Conservation (phyloP, 2,797 vertebrate species). For the Lepus oiostolus region DNA sequence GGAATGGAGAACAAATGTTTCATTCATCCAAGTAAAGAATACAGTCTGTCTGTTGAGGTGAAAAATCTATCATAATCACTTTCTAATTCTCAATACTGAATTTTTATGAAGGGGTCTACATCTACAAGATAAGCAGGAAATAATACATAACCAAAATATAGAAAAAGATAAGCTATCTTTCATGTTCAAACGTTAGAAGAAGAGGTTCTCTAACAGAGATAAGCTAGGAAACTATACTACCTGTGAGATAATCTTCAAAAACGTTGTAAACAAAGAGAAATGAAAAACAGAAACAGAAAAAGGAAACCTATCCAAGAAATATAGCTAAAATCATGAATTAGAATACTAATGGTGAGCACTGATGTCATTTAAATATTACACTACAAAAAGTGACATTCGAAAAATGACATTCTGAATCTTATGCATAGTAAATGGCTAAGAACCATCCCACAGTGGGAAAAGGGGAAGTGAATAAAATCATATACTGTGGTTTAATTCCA, state of each 20-base stretch:
- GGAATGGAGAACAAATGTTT: not conserved
- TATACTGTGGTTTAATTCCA: not conserved
- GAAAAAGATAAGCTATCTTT: not conserved
- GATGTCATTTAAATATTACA: not conserved
- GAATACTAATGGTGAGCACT: too few relatives aligned
- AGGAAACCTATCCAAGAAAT: not conserved
- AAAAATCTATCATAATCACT: not conserved
- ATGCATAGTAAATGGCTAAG: not conserved
- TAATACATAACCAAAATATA: not conserved
- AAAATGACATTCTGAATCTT: not conserved
- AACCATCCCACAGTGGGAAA: not conserved
- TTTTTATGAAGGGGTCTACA: not conserved
- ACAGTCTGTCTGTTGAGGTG: not conserved
- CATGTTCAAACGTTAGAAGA: not conserved
- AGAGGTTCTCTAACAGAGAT: not conserved
- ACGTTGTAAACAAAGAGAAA: not conserved
- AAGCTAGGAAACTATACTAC: not conserved
- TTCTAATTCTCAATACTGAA: conserved; percentile 24
- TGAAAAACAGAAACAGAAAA: not conserved
- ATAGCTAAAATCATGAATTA: not conserved
- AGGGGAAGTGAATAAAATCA: not conserved
- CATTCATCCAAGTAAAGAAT: not conserved
- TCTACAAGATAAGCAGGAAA: not conserved
- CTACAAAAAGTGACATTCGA: not conserved
- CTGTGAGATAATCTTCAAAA: not conserved